Conservation (phyloP, 2,797 vertebrate species). For the Sebastes matsubarae region DNA sequence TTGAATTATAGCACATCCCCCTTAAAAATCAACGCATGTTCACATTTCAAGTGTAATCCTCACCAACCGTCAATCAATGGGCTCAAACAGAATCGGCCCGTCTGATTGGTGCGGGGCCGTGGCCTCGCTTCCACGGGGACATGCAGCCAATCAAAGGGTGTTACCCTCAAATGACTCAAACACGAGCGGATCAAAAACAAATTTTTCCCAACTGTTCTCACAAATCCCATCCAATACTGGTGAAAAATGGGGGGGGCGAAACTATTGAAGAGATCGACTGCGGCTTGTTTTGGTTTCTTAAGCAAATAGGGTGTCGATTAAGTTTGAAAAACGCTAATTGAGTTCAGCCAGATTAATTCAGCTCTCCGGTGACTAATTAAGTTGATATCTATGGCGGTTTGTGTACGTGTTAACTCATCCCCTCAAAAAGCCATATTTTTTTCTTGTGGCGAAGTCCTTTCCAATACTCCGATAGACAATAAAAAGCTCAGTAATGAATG, state of each 20-base stretch:
- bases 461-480: constrained; percentile 32
- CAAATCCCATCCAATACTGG: constrained; percentile 14
- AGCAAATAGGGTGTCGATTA: constrained; percentile 35
- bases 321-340: constrained; percentile 56
- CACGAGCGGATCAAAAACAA: constrained; percentile 27
- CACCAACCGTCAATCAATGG: constrained; percentile 26
- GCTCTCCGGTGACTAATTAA: constrained; percentile 54
- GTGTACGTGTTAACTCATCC: constrained; percentile 47
- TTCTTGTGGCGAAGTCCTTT: constrained; percentile 15
- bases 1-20: constrained; percentile 13
- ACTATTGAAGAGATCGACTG: neutral
- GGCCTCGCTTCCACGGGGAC: constrained; percentile 15
- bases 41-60: constrained; percentile 40
- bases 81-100: neutral
- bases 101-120: neutral
- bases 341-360: constrained; percentile 57
- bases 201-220: constrained; percentile 7
- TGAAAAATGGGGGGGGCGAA: neutral
- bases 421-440: constrained; percentile 37
- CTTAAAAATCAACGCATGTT: constrained; percentile 44
- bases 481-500: constrained; percentile 50
- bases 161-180: constrained; percentile 48
- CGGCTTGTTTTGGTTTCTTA: constrained; percentile 30
- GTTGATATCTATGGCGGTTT: constrained; percentile 48
- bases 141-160: constrained; percentile 27